Conservation (phyloP, 2,888 invertebrate species). For the Teleogryllus oceanicus region DNA sequence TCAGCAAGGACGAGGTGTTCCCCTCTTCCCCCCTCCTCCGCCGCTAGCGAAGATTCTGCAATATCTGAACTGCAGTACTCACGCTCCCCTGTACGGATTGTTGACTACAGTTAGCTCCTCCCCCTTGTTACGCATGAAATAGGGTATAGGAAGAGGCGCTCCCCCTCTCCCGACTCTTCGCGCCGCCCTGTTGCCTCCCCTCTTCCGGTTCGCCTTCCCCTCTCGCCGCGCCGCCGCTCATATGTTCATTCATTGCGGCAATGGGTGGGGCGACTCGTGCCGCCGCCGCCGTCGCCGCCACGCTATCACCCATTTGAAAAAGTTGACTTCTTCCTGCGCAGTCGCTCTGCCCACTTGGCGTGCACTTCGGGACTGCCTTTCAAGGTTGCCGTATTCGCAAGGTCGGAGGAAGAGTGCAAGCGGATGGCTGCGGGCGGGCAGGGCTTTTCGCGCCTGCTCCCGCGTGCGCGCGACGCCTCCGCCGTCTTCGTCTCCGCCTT, state of each 20-base stretch:
- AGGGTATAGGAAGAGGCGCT: conserved; percentile 18
- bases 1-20: no score
- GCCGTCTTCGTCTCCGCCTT: no score
- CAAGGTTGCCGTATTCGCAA: neutral
- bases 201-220: conserved; percentile 18
- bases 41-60: no score
- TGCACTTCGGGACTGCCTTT: neutral
- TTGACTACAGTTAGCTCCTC: conserved; percentile 9
- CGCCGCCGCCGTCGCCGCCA: neutral
- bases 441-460: no score
- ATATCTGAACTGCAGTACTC: neutral
- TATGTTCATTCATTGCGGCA: conserved; percentile 2
- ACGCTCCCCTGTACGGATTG: neutral
- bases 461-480: no score
- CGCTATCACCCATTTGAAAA: conserved; percentile 18
- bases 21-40: no score
- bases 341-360: conserved; percentile 2
- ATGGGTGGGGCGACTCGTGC: neutral
- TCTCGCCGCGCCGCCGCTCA: neutral
- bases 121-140: conserved; percentile 18
- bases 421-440: neutral
- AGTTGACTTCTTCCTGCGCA: neutral
- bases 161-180: conserved; percentile 2
- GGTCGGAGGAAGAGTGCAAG: neutral
- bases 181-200: conserved; percentile 18